A percentile compares a stretch with the other conserved stretches of the same genome.
Conservation (phyloP, 1,140 invertebrate species). For the Cyclargus thomasi region DNA sequence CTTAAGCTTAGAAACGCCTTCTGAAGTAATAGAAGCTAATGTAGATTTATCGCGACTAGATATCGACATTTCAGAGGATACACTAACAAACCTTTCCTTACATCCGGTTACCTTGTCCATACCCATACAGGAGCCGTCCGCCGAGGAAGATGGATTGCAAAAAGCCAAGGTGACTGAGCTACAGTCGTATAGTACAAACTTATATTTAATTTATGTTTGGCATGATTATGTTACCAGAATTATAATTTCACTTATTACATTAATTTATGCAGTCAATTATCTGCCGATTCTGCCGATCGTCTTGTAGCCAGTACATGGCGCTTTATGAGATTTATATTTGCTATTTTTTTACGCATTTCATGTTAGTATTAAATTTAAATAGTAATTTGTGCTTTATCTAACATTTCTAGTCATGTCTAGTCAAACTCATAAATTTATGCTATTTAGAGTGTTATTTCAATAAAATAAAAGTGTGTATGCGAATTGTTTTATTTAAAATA, state of each 20-base stretch:
- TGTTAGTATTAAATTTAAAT: conserved; percentile 39
- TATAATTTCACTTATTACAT: conserved; percentile 64
- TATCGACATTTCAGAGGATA: conserved; percentile 57
- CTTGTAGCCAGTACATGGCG: conserved; percentile 64
- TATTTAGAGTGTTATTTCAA: conserved; percentile 44
- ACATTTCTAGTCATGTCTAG: conserved; percentile 66
- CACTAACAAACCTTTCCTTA: conserved; percentile 61
- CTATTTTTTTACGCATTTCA: conserved; percentile 50
- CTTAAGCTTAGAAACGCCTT: conserved; percentile 75
- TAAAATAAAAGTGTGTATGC: conserved; percentile 49
- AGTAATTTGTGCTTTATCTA: conserved; percentile 41
- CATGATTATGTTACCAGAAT: conserved; percentile 70
- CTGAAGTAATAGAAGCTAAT: conserved; percentile 36
- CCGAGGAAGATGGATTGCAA: conserved; percentile 37
- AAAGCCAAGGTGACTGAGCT: conserved; percentile 68
- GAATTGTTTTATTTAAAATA: conserved; percentile 64
- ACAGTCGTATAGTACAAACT: conserved; percentile 71
- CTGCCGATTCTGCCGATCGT: conserved; percentile 57
- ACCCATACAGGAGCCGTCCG: conserved; percentile 58
- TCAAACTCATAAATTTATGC: conserved; percentile 33
- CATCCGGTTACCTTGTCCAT: conserved; percentile 44
- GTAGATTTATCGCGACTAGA: conserved; percentile 39
- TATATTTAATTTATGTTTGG: conserved; percentile 71
- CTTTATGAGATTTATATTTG: conserved; percentile 32
- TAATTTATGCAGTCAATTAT: conserved; percentile 56